Base-by-base conservation (phyloP, 64 coral and sea anemone species). In the Actinia equina region DNA sequence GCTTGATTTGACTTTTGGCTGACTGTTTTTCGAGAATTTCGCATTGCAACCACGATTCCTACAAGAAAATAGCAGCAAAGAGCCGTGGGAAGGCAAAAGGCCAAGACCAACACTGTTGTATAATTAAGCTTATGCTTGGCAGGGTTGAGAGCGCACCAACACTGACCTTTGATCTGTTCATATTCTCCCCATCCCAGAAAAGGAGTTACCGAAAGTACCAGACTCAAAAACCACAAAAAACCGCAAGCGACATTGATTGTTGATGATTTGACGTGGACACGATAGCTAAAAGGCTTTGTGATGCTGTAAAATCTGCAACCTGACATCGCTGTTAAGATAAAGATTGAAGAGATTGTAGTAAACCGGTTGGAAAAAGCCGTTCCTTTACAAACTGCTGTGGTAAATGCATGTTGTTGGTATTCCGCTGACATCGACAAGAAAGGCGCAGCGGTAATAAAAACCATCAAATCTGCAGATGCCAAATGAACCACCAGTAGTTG, bases 171-270 rank as follows among this genome's bases (percentile, higher is more conserved):
- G 22, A 52, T 52, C 19, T 7, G 78, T 52, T 81, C 78, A 20
- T 81, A 81, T 49, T 46, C 14, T 46, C 78, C 78, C 78, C 78
- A 81, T 46, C 78, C 78, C 49, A 81, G 17, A 2, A 81, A n/a
- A 18, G 78, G 78, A 45, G 78, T 81, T 14, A 81, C 44, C 4
- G 78, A 45, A 45, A 81, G 49, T 15, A 52, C 41, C 16, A 81
- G 14, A 81, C 43, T 53, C 0, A 81, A 81, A 49, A 43, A 22
- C 78, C 78, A 81, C 17, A 43, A 43, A 6, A 45, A 5, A 20
- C 43, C 43, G 23, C 78, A 81, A 22, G 49, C 22, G 5, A 10
- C 20, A 14, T 81, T 81, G 18, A 81, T 49, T 14, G 13, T 81
- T 17, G 78, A 81, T 18, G 78, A 17, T 20, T 9, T 49, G 22